These are phyloP conservation scores for Leptoclinus maculatus DNA, from an alignment of 2,797 vertebrate genomes.

Conservation along the genomic window DNA sequence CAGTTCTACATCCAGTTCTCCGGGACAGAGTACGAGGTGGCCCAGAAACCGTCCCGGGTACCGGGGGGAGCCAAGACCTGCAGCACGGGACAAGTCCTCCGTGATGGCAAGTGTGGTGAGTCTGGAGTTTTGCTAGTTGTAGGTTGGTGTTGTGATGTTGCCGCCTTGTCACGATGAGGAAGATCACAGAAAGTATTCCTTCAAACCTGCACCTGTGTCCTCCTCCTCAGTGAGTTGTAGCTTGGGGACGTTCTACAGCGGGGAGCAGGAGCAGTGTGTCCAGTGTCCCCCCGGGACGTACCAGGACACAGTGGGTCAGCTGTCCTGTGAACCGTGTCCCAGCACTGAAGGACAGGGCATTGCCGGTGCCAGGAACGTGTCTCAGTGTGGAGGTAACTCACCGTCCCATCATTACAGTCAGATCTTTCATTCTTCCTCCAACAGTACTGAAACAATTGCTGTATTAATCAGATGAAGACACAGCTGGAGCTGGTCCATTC, in stretches of 20 bases:
- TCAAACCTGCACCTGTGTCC: not conserved
- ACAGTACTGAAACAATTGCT: not conserved
- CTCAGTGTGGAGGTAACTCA: slow-evolving; percentile 91
- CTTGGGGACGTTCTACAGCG: slow-evolving; percentile 91
- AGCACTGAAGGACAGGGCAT: slow-evolving; percentile 88
- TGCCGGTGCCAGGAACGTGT: slow-evolving; percentile 90
- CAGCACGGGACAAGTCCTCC: slow-evolving; percentile 89
- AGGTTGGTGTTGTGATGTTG: too few relatives aligned
- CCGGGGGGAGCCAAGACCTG: slow-evolving; percentile 86
- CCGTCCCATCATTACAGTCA: not conserved
- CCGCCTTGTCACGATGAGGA: not conserved
- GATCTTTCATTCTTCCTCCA: not conserved
- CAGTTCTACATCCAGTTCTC: slow-evolving; percentile 97
- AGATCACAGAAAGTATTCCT: not conserved
- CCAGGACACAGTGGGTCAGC: slow-evolving; percentile 92
- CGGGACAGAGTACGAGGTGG: slow-evolving; percentile 94
- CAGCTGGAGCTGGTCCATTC: not conserved
- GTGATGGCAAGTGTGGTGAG: slow-evolving; percentile 93
- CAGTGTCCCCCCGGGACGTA: slow-evolving; percentile 90
- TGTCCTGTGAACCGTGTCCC: slow-evolving; percentile 94
- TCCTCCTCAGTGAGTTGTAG: slow-evolving; percentile 87
- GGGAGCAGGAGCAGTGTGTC: slow-evolving; percentile 89
- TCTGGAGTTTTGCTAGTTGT: not conserved
- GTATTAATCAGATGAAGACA: not conserved
- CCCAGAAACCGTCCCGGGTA: slow-evolving; percentile 88